Conservation (phyloP, 1,140 invertebrate genomes). For the Aporrectodea caliginosa region DNA sequence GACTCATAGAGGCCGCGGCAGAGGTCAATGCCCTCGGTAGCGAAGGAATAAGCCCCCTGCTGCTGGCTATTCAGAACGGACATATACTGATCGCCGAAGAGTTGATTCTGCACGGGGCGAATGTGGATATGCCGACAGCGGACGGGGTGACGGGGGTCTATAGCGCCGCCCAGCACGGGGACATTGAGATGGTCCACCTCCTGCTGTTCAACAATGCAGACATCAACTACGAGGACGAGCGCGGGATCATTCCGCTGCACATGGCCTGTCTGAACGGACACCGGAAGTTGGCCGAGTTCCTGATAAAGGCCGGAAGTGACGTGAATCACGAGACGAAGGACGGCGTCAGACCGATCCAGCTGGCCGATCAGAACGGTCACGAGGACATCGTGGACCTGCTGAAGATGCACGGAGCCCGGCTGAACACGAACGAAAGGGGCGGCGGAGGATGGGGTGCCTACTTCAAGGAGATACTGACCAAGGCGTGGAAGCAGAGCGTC, state of each 20-base stretch:
- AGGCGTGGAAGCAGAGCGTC: constrained; percentile 27
- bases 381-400: constrained; percentile 32
- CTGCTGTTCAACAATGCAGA: constrained; percentile 33
- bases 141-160: constrained; percentile 30
- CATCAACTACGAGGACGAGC: constrained; percentile 22
- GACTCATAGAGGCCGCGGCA: constrained; percentile 22
- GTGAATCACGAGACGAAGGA: constrained; percentile 22
- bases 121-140: constrained; percentile 20
- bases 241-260: constrained; percentile 33
- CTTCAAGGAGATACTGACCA: constrained; percentile 21
- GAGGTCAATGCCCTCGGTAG: constrained; percentile 17
- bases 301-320: constrained; percentile 26
- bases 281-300: constrained; percentile 29
- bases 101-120: constrained; percentile 17
- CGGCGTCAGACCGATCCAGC: constrained; percentile 25
- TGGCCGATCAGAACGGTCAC: constrained; percentile 33
- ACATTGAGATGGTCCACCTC: constrained; percentile 32
- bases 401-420: neutral
- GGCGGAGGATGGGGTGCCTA: constrained; percentile 29
- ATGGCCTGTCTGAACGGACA: constrained; percentile 33
- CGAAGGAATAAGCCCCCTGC: constrained; percentile 21
- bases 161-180: constrained; percentile 27
- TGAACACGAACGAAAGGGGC: constrained; percentile 5
- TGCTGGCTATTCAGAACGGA: constrained; percentile 34
- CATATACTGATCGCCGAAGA: constrained; percentile 30